Evolutionary conservation across 2,888 invertebrate genomes (phyloP).

Genomic region (Zygogramma bicolorata): DNA sequence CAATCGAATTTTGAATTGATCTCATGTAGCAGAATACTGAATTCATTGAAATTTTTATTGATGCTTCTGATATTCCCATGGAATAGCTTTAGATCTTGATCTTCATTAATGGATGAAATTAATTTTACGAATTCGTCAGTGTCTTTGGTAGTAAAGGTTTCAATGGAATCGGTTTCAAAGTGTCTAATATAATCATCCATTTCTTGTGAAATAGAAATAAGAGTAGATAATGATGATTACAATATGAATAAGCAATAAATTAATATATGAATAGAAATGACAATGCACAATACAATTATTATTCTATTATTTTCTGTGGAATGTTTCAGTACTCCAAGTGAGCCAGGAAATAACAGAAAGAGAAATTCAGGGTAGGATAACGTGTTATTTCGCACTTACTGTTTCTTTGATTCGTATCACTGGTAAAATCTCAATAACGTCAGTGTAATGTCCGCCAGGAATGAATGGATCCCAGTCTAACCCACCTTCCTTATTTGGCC

Average conservation of each 20-base stretch:
- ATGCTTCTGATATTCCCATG: neutral
- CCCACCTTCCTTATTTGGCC: too few relatives aligned
- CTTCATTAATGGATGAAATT: neutral
- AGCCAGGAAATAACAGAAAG: too few relatives aligned
- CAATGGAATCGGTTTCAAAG: neutral
- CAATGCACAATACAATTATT: neutral
- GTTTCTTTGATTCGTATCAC: neutral
- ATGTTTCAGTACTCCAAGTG: too few relatives aligned
- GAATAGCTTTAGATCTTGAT: neutral
- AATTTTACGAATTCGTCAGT: neutral
- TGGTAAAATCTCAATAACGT: too few relatives aligned
- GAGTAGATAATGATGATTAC: neutral
- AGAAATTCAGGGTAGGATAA: too few relatives aligned
- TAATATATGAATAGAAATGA: neutral
- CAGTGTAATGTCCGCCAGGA: too few relatives aligned
- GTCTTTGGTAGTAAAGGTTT: neutral
- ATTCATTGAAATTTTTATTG: neutral
- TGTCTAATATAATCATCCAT: neutral
- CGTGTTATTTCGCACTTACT: too few relatives aligned
- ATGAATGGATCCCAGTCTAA: too few relatives aligned
- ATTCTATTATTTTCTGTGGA: too few relatives aligned
- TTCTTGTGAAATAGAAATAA: neutral
- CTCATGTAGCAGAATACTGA: neutral
- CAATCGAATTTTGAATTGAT: neutral
- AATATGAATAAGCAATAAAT: neutral